Base-by-base conservation (phyloP, 2,113 vertebrate species). In the Pluvianellus socialis region DNA sequence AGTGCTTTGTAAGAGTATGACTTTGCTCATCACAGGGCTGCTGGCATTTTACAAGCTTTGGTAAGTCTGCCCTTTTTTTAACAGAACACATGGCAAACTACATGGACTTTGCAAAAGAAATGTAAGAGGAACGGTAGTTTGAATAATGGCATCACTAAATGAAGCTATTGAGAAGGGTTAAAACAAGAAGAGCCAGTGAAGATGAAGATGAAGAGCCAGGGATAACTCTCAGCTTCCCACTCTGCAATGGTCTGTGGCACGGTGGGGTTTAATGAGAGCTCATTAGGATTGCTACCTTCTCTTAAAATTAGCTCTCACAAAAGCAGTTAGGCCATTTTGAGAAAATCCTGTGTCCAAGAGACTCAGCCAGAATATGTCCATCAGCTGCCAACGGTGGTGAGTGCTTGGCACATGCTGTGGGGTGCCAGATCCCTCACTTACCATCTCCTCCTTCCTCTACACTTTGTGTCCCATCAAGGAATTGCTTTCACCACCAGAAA, bases 1-100 rank as follows among this genome's bases (percentile, higher is more conserved):
- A 86, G 75, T 71, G 79, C 85, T 89, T 96, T 96, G 72, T 92
- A 95, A 95, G 59, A 95, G 70, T 91, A 90, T 9, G 66, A 62
- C 70, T 96, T 94, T 70, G 90, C 30, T 95, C 85, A 95, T 87
- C 86, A 35, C 15, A 11, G 65, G 93, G 67, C 62, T 83, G 82
- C 76, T 90, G 86, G 62, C 82, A 79, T 81, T 86, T 93, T 74
- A 76, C 49, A 73, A 56, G 55, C 75, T 94, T 93, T 47, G 18
- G 11, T 33, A 80, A 87, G 20, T 88, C 22, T 79, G 90, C 30
- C 85, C 66, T 91, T 79, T 61, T 63, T 47, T 32, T 68, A 91
- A 85, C 32, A 17, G 18, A 80, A 79, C 12, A 42, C 55, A 81
- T 38, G 62, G 85, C 52, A 86, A 94, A 40, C 26, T 88, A 92